phyloP scores from a whole-genome alignment of 2,888 invertebrate genomes.

The Meiosimyza decipiens region DNA sequence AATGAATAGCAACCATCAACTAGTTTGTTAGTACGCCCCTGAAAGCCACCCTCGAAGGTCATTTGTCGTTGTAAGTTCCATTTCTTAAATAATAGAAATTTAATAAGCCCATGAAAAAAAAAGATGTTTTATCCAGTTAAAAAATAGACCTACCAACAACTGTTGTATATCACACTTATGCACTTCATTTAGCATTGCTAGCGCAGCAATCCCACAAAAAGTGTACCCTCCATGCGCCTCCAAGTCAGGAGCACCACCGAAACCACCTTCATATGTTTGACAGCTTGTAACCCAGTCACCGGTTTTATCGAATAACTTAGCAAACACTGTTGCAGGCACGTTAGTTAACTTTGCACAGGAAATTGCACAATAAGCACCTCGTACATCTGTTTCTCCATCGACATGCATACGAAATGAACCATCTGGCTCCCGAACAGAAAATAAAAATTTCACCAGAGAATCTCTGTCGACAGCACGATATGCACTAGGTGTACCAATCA shows the following conservation, averaged over 20 bases:
- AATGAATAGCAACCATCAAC: constrained; percentile 99
- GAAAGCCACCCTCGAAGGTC: constrained; percentile 95
- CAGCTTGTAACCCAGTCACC: constrained; percentile 95
- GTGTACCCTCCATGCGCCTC: constrained; percentile 99
- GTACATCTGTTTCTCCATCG: constrained; percentile 92
- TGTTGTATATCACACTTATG: constrained; percentile 67
- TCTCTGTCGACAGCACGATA: constrained; percentile 85
- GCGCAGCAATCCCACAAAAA: constrained; percentile 93
- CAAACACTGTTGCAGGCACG: constrained; percentile 78
- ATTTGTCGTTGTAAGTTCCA: constrained; percentile 95
- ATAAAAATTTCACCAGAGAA: constrained; percentile 79
- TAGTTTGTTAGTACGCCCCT: constrained; percentile 97
- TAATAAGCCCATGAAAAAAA: constrained; percentile 32
- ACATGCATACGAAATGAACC: constrained; percentile 94
- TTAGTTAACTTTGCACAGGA: constrained; percentile 82
- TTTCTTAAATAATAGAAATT: constrained; percentile 67
- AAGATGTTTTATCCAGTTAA: not conserved
- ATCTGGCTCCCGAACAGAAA: constrained; percentile 80
- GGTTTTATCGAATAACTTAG: constrained; percentile 83
- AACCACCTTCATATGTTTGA: constrained; percentile 99
- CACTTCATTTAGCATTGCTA: constrained; percentile 76
- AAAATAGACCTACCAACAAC: constrained; percentile 70
- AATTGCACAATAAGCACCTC: constrained; percentile 97
- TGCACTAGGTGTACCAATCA: constrained; percentile 88
- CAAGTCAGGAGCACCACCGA: constrained; percentile 91